These are phyloP conservation scores for Chrysopilus asiliformis DNA, from an alignment of 2,888 invertebrate genomes.

Conservation along the genomic window DNA sequence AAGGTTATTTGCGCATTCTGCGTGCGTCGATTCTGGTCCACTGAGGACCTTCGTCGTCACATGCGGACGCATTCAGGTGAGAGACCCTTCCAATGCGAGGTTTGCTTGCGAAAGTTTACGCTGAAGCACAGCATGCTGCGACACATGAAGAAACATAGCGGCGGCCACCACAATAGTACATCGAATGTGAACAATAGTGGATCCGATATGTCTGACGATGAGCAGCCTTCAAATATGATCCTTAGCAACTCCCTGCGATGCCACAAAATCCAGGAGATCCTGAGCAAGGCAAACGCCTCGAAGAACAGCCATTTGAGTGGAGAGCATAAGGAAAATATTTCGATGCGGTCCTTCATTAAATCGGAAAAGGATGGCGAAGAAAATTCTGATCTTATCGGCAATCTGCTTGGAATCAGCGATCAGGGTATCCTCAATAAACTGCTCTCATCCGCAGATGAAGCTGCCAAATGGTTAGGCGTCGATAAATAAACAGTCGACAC, in stretches of 20 bases:
- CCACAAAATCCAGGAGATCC: slow-evolving; percentile 29
- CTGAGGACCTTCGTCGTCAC: slow-evolving; percentile 82
- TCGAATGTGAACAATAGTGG: slow-evolving; percentile 23
- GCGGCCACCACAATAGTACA: slow-evolving; percentile 39
- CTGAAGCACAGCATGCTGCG: slow-evolving; percentile 90
- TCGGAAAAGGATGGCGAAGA: slow-evolving; percentile 25
- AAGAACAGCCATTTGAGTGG: slow-evolving; percentile 22
- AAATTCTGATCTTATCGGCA: slow-evolving; percentile 70
- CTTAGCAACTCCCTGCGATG: slow-evolving; percentile 17
- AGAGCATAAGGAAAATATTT: slow-evolving; percentile 28
- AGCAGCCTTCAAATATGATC: slow-evolving; percentile 21
- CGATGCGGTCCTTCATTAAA: slow-evolving; percentile 13
- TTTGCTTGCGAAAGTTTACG: slow-evolving; percentile 77
- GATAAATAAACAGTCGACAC: slow-evolving; percentile 52
- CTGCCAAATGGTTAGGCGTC: slow-evolving; percentile 76
- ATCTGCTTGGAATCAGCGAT: slow-evolving; percentile 76
- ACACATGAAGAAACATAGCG: slow-evolving; percentile 78
- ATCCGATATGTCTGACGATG: slow-evolving; percentile 35
- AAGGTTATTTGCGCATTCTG: slow-evolving; percentile 89
- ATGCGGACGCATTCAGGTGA: slow-evolving; percentile 92
- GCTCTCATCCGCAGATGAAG: slow-evolving; percentile 69
- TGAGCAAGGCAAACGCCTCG: slow-evolving; percentile 29
- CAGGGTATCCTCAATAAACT: slow-evolving; percentile 73
- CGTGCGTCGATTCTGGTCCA: slow-evolving; percentile 87
- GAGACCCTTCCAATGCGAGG: slow-evolving; percentile 81